Evolutionary conservation across 2,113 vertebrate species (phyloP), one percentile per base, ranked within the genome.

Genomic region (Pungitius pungitius): DNA sequence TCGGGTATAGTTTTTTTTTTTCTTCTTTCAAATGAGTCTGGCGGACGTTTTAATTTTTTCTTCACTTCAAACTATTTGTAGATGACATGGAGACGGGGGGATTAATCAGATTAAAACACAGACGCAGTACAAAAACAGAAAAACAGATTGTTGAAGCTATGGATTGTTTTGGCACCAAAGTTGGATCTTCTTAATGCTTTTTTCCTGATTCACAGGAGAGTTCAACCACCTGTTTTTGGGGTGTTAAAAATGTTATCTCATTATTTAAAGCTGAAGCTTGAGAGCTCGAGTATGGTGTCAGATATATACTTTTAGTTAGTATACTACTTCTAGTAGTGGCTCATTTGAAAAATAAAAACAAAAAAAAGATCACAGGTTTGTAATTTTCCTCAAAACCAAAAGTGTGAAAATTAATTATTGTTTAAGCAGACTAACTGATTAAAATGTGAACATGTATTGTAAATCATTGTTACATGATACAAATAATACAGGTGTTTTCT

Each of bases 81-180:
- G 62, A 73, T 80, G 49, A 81, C 57, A 59, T 64, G 78, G 67
- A 78, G 59, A 49, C 39, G 76, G 85, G 84, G 75, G 83, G 86
- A 79, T 81, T 60, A 81, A 73, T 82, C 75, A 77, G 84, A 82
- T 52, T 88, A 76, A 75, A 83, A 82, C 40, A 68, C 52, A 4
- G 20, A 17, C 27, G 69, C 73, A 86, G 76, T 79, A 83, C 60
- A 80, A 75, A 84, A 66, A 66, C 7, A 71, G 58, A 80, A 60
- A 60, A 70, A 51, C 39, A 22, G 47, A 70, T 61, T 58, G 68
- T 57, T 75, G 47, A 83, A 56, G 81, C 85, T 80, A 74, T 82
- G 82, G 78, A 72, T 73, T 11, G 20, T 40, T 83, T 62, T 78
- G 80, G 83, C 77, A 82, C 85, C 86, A 86, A 81, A 82, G 83